phyloP scores from a whole-genome alignment of 2,888 invertebrate genomes.

The Acanthosepion pharaonis region DNA sequence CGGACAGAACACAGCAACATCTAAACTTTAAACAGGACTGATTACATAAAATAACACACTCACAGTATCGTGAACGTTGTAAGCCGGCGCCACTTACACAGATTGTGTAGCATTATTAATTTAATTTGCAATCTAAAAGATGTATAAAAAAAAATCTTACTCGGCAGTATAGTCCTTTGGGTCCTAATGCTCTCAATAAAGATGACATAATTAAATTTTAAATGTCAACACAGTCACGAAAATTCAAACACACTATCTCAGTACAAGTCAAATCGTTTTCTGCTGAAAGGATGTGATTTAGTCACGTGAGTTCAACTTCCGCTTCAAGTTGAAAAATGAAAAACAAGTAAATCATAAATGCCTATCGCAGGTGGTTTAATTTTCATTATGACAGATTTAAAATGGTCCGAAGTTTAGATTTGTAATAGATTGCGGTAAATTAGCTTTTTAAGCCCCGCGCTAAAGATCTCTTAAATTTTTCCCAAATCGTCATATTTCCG shows the following conservation, averaged over 20 bases:
- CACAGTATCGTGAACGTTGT: too few species aligned
- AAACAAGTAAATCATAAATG: too few species aligned
- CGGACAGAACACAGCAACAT: too few species aligned
- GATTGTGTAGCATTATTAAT: background rate
- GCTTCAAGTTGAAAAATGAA: background rate
- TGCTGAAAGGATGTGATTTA: background rate
- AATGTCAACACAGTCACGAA: background rate
- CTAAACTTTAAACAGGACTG: too few species aligned
- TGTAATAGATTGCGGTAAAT: too few species aligned
- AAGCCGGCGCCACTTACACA: background rate
- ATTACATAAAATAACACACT: too few species aligned
- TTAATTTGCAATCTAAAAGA: background rate
- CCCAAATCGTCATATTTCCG: too few species aligned
- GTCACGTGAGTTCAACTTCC: constrained; percentile 4
- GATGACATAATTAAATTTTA: background rate
- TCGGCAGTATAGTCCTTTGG: background rate
- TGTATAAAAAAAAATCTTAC: background rate
- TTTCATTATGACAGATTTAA: too few species aligned
- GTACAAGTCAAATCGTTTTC: background rate
- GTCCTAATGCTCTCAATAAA: background rate
- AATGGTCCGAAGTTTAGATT: too few species aligned
- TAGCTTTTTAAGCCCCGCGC: too few species aligned
- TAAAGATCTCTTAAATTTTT: too few species aligned
- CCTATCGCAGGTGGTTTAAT: too few species aligned
- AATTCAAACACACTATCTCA: background rate